Evolutionary conservation across 2,797 vertebrate species (phyloP).

Genomic region (Cephalopachus bancanus): DNA sequence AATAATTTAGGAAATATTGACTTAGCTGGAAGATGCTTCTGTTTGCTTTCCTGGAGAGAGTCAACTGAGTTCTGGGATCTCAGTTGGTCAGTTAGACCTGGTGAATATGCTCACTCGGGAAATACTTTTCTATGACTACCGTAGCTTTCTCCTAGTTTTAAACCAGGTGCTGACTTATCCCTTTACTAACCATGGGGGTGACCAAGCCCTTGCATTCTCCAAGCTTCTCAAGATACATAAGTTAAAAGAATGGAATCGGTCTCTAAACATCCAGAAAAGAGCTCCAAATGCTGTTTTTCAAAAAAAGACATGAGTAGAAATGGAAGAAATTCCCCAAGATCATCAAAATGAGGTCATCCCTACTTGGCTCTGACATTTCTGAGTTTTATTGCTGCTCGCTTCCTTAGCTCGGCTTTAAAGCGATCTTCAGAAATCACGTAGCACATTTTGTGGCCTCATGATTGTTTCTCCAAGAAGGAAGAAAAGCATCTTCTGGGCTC

Average conservation of each 20-base stretch:
- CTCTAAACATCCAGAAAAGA: neutral
- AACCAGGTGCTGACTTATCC: neutral
- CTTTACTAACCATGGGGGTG: rapidly evolving
- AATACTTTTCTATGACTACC: neutral
- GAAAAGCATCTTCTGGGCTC: neutral
- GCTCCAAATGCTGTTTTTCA: neutral
- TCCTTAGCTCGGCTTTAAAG: neutral
- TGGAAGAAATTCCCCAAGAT: neutral
- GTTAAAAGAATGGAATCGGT: neutral
- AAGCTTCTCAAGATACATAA: neutral
- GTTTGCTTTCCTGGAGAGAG: neutral
- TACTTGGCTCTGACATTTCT: neutral
- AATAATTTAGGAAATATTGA: slow-evolving; percentile 39
- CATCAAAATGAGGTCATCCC: neutral
- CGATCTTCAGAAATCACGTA: neutral
- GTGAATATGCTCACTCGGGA: neutral
- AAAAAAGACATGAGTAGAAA: neutral
- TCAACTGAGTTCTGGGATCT: neutral
- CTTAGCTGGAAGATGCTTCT: neutral
- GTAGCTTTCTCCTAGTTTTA: slow-evolving; percentile 49
- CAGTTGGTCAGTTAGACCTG: neutral
- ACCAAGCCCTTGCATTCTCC: neutral
- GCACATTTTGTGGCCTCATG: neutral
- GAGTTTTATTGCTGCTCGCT: neutral
- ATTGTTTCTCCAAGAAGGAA: neutral